Evolutionary conservation across 1,140 invertebrate species (phyloP).

Genomic region (Armadillidium nasatum): DNA sequence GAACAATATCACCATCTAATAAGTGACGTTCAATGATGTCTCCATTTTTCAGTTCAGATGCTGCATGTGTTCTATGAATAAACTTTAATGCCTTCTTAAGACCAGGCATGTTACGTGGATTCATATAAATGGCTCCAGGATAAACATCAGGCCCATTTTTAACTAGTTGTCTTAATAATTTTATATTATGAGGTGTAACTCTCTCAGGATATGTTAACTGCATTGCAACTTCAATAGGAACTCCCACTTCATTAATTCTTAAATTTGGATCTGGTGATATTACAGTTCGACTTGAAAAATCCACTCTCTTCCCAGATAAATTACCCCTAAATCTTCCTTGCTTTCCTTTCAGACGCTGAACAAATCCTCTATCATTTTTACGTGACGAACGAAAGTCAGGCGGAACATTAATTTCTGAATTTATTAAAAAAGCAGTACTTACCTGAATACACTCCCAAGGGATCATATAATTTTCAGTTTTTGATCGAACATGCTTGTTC

Average conservation of each 20-base stretch:
- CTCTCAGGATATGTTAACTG: constrained; percentile 93
- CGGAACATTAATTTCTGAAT: constrained; percentile 87
- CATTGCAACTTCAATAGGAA: constrained; percentile 92
- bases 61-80: constrained; percentile 82
- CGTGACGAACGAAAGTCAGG: constrained; percentile 52
- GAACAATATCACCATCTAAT: constrained; percentile 87
- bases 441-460: constrained; percentile 95
- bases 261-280: constrained; percentile 99
- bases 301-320: constrained; percentile 95
- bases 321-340: constrained; percentile 99
- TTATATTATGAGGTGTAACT: constrained; percentile 83
- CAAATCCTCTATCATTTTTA: constrained; percentile 81
- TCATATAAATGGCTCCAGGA: constrained; percentile 63
- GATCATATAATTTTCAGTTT: constrained; percentile 84
- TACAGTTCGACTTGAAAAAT: constrained; percentile 95
- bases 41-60: constrained; percentile 66
- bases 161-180: constrained; percentile 75
- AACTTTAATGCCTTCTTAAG: constrained; percentile 82
- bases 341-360: constrained; percentile 93
- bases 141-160: constrained; percentile 87
- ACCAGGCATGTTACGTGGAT: constrained; percentile 53
- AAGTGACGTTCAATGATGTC: constrained; percentile 63
- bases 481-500: constrained; percentile 75
- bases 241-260: constrained; percentile 94
- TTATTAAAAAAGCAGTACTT: constrained; percentile 92